Percentiles rank a stretch among this genome's conserved stretches.
phyloP scores from a whole-genome alignment of 2,888 invertebrate species.

The Alloplasta piceator region DNA sequence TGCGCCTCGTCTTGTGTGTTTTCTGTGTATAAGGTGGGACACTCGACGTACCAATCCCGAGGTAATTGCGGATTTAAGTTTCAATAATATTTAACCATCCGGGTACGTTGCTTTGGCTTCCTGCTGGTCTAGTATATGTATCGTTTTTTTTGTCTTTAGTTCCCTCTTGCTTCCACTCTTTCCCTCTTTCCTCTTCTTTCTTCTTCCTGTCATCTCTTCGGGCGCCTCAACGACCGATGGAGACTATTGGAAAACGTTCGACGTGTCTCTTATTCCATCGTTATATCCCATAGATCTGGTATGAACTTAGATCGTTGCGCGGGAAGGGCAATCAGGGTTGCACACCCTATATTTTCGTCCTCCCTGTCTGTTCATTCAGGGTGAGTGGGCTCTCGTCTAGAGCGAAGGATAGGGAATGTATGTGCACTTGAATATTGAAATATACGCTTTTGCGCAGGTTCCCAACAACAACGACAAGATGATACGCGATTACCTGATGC shows the following conservation, averaged over 20 bases:
- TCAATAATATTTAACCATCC: conserved; percentile 37
- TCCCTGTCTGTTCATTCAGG: not conserved
- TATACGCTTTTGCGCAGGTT: conserved; percentile 71
- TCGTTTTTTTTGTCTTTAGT: conserved; percentile 28
- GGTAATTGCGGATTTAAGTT: conserved; percentile 58
- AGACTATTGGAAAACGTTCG: conserved; percentile 48
- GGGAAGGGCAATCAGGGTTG: not conserved
- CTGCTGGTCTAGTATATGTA: not conserved
- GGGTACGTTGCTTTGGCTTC: not conserved
- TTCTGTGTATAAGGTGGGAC: not conserved
- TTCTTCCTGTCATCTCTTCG: conserved; percentile 13
- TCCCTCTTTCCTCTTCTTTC: not conserved
- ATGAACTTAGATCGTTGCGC: not conserved
- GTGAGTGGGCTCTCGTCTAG: not conserved
- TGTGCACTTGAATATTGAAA: conserved; percentile 22
- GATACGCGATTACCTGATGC: conserved; percentile 80
- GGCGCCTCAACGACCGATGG: conserved; percentile 1
- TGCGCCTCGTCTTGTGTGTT: not conserved
- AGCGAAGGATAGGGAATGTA: not conserved
- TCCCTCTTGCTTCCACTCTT: not conserved
- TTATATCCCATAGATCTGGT: conserved; percentile 18
- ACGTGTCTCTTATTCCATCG: conserved; percentile 13
- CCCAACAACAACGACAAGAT: conserved; percentile 75
- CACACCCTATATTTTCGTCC: conserved; percentile 23
- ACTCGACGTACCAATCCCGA: conserved; percentile 45